Conservation (phyloP, 2,888 invertebrate genomes). For the Drosophila austrosaltans region DNA sequence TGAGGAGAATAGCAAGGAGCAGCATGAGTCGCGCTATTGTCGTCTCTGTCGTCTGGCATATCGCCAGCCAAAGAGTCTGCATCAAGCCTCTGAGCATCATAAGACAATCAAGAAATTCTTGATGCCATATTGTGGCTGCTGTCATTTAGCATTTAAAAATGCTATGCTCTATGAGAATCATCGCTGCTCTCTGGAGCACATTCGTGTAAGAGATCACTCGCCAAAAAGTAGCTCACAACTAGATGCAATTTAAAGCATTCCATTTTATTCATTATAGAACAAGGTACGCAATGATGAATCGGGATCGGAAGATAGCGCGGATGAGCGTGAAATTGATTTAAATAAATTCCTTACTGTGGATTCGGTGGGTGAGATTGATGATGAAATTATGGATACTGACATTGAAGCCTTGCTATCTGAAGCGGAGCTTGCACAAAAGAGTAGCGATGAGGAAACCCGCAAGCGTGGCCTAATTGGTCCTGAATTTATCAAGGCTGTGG, state of each 20-base stretch:
- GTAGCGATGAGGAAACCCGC: slow-evolving; percentile 85
- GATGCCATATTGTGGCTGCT: slow-evolving; percentile 91
- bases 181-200: slow-evolving; percentile 91
- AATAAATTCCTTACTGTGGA: slow-evolving; percentile 95
- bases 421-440: slow-evolving; percentile 85
- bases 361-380: slow-evolving; percentile 92
- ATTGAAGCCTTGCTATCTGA: slow-evolving; percentile 84
- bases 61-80: slow-evolving; percentile 89
- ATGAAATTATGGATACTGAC: slow-evolving; percentile 83
- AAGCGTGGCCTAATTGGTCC: slow-evolving; percentile 90
- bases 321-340: slow-evolving; percentile 90
- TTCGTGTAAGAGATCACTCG: slow-evolving; percentile 86
- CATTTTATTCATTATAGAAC: slow-evolving; percentile 82
- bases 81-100: slow-evolving; percentile 91
- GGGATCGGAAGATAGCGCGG: slow-evolving; percentile 86
- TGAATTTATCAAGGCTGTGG: slow-evolving; percentile 90
- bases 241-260: not conserved
- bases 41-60: slow-evolving; percentile 90
- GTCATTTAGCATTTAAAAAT: slow-evolving; percentile 90
- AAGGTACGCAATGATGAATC: slow-evolving; percentile 86
- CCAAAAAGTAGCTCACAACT: not conserved
- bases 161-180: slow-evolving; percentile 94
- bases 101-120: slow-evolving; percentile 93
- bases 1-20: slow-evolving; percentile 88
- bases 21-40: slow-evolving; percentile 88